phyloP scores from a whole-genome alignment of 2,113 vertebrate genomes.

The Aphelocoma coerulescens region DNA sequence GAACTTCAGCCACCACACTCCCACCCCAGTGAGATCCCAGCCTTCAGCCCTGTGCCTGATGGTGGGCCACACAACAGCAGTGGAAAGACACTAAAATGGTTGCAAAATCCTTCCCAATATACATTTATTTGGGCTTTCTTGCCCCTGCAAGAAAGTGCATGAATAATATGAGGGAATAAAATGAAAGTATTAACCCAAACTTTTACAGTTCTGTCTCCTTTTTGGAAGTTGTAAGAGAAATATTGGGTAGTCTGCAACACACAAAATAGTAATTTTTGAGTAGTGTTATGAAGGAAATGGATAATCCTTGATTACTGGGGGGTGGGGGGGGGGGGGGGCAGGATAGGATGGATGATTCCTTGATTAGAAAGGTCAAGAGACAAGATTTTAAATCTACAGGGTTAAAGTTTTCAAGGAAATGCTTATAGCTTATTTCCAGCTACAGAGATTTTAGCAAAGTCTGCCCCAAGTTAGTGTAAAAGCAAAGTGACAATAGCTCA shows the following conservation, averaged over 20 bases:
- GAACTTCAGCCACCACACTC: background rate
- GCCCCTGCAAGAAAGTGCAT: background rate
- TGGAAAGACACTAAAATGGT: background rate
- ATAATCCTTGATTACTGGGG: background rate
- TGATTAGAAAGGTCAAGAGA: background rate
- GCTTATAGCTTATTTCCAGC: background rate
- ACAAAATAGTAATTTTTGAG: background rate
- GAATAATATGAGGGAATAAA: background rate
- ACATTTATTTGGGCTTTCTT: background rate
- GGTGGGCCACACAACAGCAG: background rate
- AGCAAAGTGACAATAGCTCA: background rate
- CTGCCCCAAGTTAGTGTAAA: background rate
- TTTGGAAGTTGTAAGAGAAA: background rate
- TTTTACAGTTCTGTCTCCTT: background rate
- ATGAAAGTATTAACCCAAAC: background rate
- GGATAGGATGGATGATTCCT: background rate
- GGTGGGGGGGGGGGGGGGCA: fast-evolving
- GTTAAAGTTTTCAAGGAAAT: background rate
- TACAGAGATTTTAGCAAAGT: background rate
- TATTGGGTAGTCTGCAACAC: fast-evolving
- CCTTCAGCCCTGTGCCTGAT: background rate
- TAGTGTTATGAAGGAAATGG: background rate
- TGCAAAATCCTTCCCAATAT: background rate
- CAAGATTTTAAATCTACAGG: background rate
- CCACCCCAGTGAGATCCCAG: background rate